Evolutionary conservation across 2,888 invertebrate genomes (phyloP), one percentile per base, ranked within the genome.

Genomic region (Nomada goodeniana): DNA sequence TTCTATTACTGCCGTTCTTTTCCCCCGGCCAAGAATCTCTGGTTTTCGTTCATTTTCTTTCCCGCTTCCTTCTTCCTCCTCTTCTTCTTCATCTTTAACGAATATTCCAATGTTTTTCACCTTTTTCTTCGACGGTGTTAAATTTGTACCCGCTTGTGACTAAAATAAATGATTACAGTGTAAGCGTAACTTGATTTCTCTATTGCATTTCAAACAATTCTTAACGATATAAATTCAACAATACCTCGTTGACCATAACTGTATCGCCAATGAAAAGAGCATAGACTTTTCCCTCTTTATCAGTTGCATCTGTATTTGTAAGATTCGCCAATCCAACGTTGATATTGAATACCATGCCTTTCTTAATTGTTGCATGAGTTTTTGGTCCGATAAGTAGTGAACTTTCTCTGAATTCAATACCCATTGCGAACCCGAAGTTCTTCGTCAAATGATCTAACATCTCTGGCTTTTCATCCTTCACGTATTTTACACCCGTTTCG

Each of bases 201-300:
- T 47, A 26, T 47, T 15, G 47, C 47, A 57, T 42, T 57, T 61
- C 23, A 44, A 50, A 57, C 69, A 42, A 47, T 18, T 64, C 7
- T 53, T 0, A 26, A 36, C 4, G 3, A 15, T 36, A 10, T 44
- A 23, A 61, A 23, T 23, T 26, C 50, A 11, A n/a, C 20, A 55
- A 85, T 91, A 96, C 97, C 90, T 99, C 98, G 91, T 98, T 98
- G 0, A 99, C 98, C 88, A 98, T 94, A n/a, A 99, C 98, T 20
- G 99, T 99, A 93, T 99, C 99, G 3, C 99, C 99, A 89, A 99
- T 96, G 92, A 98, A 99, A 2, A 99, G 95, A 0, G 99, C 98
- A 92, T 98, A 99, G 0, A 95, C 96, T 95, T 98, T 98, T 53
- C 97, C 97, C 94, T 98, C 98, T 90, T 97, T 98, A 18, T 98